These are phyloP conservation scores for Pristionchus entomophagus DNA, from an alignment of 2,888 invertebrate species.

Conservation along the genomic window DNA sequence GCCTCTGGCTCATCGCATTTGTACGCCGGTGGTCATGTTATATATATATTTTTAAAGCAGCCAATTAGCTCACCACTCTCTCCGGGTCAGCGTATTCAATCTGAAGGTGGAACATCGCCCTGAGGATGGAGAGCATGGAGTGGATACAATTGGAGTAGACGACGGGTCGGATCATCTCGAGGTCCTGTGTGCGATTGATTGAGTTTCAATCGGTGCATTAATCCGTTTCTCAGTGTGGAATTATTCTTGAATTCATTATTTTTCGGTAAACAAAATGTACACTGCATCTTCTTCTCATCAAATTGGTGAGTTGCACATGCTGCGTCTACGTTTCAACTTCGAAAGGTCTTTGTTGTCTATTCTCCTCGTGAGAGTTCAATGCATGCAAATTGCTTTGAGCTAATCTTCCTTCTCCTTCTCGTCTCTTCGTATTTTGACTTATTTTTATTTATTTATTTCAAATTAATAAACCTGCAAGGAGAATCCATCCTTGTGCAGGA, in stretches of 20 bases:
- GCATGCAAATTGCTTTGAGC: constrained; percentile 12
- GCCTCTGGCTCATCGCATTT: background rate
- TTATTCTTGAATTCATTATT: too few relatives aligned
- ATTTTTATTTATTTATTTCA: too few relatives aligned
- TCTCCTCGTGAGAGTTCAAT: background rate
- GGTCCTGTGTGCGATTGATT: constrained; percentile 81
- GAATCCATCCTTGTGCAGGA: constrained; percentile 88
- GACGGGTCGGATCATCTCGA: constrained; percentile 99
- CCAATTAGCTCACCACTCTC: constrained; percentile 86
- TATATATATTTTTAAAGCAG: background rate
- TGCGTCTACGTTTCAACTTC: too few relatives aligned
- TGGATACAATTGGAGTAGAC: constrained; percentile 98
- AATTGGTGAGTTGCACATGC: too few relatives aligned
- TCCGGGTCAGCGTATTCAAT: constrained; percentile 97
- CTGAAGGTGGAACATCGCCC: constrained; percentile 98
- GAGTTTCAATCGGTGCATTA: too few relatives aligned
- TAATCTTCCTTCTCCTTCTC: background rate
- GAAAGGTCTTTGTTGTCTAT: too few relatives aligned
- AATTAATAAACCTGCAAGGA: constrained; percentile 85
- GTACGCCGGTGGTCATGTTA: background rate
- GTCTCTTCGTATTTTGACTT: background rate
- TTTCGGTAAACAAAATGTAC: too few relatives aligned
- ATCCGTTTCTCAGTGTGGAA: background rate
- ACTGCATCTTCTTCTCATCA: background rate
- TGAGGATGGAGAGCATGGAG: constrained; percentile 98